Evolutionary conservation across 2,113 vertebrate species (phyloP).

Genomic region (Hemichromis elongatus): DNA sequence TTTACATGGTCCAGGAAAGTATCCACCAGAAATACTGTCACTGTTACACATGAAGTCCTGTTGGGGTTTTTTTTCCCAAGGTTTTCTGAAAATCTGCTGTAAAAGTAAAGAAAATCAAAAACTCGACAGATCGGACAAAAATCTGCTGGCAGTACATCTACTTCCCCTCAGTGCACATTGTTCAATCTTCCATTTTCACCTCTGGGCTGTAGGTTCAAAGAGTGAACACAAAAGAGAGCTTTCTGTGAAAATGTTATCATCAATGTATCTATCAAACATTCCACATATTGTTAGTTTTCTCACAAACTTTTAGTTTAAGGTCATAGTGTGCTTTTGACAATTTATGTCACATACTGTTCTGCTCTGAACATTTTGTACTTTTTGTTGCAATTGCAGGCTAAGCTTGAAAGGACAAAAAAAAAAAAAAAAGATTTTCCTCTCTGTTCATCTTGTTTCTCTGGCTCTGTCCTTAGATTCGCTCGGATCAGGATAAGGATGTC

Average conservation of each 20-base stretch:
- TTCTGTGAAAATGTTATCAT: background rate
- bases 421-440: background rate
- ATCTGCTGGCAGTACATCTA: background rate
- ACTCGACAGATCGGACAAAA: background rate
- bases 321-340: background rate
- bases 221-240: background rate
- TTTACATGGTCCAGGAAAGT: background rate
- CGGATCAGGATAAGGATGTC: conserved; percentile 93
- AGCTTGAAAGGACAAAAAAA: background rate
- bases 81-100: background rate
- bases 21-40: background rate
- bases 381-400: background rate
- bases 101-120: background rate
- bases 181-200: conserved; percentile 8
- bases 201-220: conserved; percentile 5
- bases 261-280: background rate
- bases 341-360: background rate
- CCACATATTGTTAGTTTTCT: background rate
- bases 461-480: conserved; percentile 83
- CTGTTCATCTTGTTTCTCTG: conserved; percentile 9
- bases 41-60: background rate
- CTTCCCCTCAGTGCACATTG: background rate
- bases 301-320: background rate
- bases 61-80: background rate
- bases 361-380: background rate